Evolutionary conservation across 2,888 invertebrate species (phyloP).

Genomic region (Acleris holmiana): DNA sequence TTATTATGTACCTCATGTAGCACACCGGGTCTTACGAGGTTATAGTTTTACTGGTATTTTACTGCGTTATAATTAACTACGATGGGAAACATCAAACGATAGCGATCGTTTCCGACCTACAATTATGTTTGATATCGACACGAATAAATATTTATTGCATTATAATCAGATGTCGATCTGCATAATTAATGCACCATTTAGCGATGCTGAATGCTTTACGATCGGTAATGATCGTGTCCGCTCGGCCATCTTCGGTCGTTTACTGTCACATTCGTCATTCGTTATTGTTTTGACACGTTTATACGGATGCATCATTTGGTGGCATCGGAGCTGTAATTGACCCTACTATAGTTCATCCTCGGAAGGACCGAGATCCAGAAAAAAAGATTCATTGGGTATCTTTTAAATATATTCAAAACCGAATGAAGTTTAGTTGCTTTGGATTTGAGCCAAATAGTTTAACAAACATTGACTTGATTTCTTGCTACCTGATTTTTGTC

Average conservation of each 20-base stretch:
- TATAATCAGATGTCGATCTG: slow-evolving; percentile 31
- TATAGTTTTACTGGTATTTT: too few relatives aligned
- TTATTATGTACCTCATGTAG: too few relatives aligned
- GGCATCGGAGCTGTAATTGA: not conserved
- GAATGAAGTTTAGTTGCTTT: too few relatives aligned
- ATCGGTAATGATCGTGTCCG: slow-evolving; percentile 20
- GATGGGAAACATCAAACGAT: slow-evolving; percentile 15
- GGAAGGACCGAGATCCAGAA: too few relatives aligned
- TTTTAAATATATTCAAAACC: too few relatives aligned
- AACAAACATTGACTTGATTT: too few relatives aligned
- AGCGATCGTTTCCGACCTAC: slow-evolving; percentile 21
- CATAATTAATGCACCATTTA: slow-evolving; percentile 29
- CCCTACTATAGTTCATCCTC: too few relatives aligned
- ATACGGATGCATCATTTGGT: not conserved
- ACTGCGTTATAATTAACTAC: slow-evolving; percentile 5
- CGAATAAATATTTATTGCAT: slow-evolving; percentile 32
- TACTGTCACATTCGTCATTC: slow-evolving; percentile 14
- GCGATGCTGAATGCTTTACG: slow-evolving; percentile 14
- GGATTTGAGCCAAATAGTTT: too few relatives aligned
- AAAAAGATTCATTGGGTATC: too few relatives aligned
- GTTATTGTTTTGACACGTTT: slow-evolving; percentile 3
- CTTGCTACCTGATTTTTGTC: too few relatives aligned
- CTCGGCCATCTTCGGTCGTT: slow-evolving; percentile 11
- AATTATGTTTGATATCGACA: slow-evolving; percentile 31
- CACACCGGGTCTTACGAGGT: too few relatives aligned